phyloP scores from a whole-genome alignment of 2,113 vertebrate species.

The Nematolebias whitei region DNA sequence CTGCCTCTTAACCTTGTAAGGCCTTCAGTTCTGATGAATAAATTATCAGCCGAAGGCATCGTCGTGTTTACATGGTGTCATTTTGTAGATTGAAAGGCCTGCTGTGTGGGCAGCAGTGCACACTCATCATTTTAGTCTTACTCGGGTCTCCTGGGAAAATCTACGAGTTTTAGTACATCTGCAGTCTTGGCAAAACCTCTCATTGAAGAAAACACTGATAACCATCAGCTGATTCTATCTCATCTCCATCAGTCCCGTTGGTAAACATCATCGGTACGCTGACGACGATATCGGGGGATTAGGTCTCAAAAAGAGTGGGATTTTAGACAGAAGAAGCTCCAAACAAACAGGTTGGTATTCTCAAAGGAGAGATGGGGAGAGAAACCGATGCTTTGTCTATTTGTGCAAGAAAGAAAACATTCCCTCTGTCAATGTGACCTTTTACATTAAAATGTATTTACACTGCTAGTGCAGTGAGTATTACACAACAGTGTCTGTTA shows the following conservation, averaged over 20 bases:
- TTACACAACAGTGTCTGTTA: neutral
- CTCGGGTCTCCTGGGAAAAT: conserved; percentile 36
- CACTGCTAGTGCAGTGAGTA: neutral
- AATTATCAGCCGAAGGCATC: conserved; percentile 58
- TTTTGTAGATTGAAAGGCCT: conserved; percentile 39
- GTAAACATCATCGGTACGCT: conserved; percentile 45
- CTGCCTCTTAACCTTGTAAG: conserved; percentile 64
- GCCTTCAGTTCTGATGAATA: conserved; percentile 63
- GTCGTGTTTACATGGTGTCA: conserved; percentile 36
- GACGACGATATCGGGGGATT: conserved; percentile 12
- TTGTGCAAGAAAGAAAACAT: conserved; percentile 22
- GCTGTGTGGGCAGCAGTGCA: conserved; percentile 22
- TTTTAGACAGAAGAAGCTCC: conserved; percentile 17
- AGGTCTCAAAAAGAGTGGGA: conserved; percentile 7
- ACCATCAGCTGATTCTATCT: conserved; percentile 46
- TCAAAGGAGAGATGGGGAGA: conserved; percentile 20
- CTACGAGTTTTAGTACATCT: conserved; percentile 24
- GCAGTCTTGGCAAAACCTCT: conserved; percentile 18
- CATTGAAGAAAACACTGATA: conserved; percentile 41
- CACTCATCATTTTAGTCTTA: conserved; percentile 38
- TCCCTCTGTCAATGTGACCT: conserved; percentile 39
- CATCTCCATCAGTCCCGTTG: conserved; percentile 27
- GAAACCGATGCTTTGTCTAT: conserved; percentile 37
- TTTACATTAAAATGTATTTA: conserved; percentile 18
- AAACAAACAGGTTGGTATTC: conserved; percentile 29